These are phyloP conservation scores for Drosophila willistoni DNA, from an alignment of 1,140 invertebrate genomes.

Conservation along the genomic window DNA sequence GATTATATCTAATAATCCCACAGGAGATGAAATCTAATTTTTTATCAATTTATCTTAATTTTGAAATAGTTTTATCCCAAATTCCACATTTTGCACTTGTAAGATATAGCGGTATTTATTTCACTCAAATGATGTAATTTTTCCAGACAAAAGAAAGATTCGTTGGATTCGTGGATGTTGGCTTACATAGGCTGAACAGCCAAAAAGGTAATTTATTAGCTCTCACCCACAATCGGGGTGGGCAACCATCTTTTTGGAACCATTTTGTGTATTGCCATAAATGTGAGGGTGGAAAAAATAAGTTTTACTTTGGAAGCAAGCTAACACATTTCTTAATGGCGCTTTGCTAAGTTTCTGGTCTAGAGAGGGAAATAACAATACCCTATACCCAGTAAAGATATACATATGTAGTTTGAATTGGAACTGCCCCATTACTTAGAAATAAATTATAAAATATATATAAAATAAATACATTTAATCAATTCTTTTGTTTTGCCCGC, in stretches of 20 bases:
- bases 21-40: too few relatives aligned
- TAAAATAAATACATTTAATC: too few relatives aligned
- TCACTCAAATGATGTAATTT: neutral
- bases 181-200: neutral
- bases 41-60: too few relatives aligned
- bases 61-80: too few relatives aligned
- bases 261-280: neutral
- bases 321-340: neutral
- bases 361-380: neutral
- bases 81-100: too few relatives aligned
- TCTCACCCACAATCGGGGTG: conserved; percentile 3
- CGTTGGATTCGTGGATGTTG: neutral
- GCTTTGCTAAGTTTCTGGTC: neutral
- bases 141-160: neutral
- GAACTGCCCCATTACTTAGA: too few relatives aligned
- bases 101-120: neutral
- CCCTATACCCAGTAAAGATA: too few relatives aligned
- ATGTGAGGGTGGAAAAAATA: conserved; percentile 5
- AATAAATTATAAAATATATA: too few relatives aligned
- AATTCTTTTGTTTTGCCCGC: too few relatives aligned
- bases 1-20: too few relatives aligned
- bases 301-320: neutral
- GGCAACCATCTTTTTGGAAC: conserved; percentile 3
- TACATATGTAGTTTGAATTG: too few relatives aligned
- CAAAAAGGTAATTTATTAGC: neutral